Conservation (phyloP, 2,888 invertebrate species). For the Stegana nigrithorax region DNA sequence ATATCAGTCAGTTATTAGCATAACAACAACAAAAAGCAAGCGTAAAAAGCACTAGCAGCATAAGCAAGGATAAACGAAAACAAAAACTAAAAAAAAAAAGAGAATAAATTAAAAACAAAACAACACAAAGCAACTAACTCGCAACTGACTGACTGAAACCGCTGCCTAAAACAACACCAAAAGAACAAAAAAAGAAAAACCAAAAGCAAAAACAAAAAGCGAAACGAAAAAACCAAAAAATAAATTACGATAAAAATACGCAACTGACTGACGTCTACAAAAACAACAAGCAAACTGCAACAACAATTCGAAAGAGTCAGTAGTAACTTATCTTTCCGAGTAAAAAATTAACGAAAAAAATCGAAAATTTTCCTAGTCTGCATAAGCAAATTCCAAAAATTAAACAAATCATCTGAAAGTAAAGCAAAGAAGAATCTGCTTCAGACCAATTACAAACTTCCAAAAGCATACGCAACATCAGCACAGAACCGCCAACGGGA, state of each 20-base stretch:
- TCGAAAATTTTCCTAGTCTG: no score
- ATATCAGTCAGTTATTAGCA: background rate
- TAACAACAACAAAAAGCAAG: slow-evolving; percentile 5
- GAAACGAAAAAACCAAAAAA: background rate
- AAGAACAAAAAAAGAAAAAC: slow-evolving; percentile 20
- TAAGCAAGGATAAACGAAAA: background rate
- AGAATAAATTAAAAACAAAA: background rate
- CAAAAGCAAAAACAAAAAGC: slow-evolving; percentile 1
- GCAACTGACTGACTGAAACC: slow-evolving; percentile 57
- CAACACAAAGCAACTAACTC: slow-evolving; percentile 31
- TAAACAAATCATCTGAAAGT: slow-evolving; percentile 23
- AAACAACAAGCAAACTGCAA: no score
- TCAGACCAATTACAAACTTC: background rate
- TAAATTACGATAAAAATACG: no score
- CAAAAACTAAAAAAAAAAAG: background rate
- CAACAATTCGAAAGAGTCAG: no score
- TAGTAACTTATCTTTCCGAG: no score
- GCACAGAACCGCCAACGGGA: slow-evolving; percentile 20
- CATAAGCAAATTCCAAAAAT: no score
- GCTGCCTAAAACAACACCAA: slow-evolving; percentile 22
- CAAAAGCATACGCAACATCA: slow-evolving; percentile 2
- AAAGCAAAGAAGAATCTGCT: background rate
- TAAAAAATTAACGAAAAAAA: no score
- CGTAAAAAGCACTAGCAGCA: background rate
- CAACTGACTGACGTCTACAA: no score